Percentiles rank a stretch among this genome's conserved stretches.
Evolutionary conservation across 1,140 invertebrate genomes (phyloP).

Genomic region (Listronotus bonariensis): DNA sequence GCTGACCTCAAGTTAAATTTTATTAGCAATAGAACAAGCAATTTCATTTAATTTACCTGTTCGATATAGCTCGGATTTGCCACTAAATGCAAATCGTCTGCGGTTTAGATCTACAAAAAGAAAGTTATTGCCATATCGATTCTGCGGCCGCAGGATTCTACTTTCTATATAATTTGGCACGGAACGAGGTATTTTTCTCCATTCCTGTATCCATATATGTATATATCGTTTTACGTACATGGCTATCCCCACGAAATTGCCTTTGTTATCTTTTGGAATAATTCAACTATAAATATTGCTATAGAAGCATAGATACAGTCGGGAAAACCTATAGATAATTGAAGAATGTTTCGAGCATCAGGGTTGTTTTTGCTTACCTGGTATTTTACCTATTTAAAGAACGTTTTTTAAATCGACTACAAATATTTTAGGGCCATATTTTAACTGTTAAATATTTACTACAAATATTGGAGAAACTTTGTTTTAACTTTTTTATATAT

Average conservation of each 20-base stretch:
- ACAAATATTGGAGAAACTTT: too few species aligned
- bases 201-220: conserved; percentile 8
- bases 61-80: not conserved
- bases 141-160: not conserved
- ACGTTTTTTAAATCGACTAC: too few species aligned
- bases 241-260: not conserved
- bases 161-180: conserved; percentile 5
- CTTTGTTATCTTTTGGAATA: conserved; percentile 8
- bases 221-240: conserved; percentile 5
- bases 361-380: too few species aligned
- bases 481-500: too few species aligned
- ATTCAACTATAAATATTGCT: conserved; percentile 1
- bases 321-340: too few species aligned
- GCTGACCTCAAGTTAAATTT: too few species aligned
- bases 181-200: not conserved
- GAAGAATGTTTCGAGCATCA: too few species aligned
- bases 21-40: too few species aligned
- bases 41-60: too few species aligned
- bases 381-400: too few species aligned
- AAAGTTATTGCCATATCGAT: conserved; percentile 12
- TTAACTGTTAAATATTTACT: too few species aligned
- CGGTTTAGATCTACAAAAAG: conserved; percentile 6
- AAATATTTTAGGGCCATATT: too few species aligned
- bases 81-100: conserved; percentile 13
- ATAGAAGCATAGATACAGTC: not conserved